A percentile compares a stretch with the other conserved stretches of the same genome.
These are phyloP conservation scores for Protonemura montana DNA, from an alignment of 2,888 invertebrate genomes.

Conservation along the genomic window DNA sequence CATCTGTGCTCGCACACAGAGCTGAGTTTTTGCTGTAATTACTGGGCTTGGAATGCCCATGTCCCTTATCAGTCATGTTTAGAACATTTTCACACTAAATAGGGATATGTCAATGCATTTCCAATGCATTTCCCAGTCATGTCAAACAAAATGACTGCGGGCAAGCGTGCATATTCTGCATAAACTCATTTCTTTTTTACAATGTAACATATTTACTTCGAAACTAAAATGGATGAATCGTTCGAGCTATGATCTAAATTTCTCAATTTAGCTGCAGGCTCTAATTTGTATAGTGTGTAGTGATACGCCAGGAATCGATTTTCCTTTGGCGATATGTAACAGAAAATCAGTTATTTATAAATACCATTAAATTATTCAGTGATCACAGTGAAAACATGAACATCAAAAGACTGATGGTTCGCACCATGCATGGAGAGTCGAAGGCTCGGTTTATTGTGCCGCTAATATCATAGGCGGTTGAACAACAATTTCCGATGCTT, in stretches of 20 bases:
- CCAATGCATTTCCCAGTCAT: background rate
- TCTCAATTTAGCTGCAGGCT: background rate
- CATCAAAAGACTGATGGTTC: background rate
- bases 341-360: constrained; percentile 7
- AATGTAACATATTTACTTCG: background rate
- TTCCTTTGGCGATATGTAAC: background rate
- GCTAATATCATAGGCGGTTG: background rate
- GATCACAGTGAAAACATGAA: background rate
- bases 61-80: background rate
- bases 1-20: background rate
- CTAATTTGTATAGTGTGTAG: background rate
- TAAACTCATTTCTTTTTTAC: background rate
- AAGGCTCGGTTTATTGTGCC: background rate
- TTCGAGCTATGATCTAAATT: background rate
- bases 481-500: background rate
- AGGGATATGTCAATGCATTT: background rate
- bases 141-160: background rate
- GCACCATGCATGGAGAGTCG: background rate
- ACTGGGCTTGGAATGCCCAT: background rate
- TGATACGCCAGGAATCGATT: background rate
- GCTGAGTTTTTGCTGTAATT: background rate
- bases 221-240: background rate
- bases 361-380: background rate
- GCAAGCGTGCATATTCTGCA: background rate
- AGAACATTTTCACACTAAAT: background rate